A percentile compares a stretch with the other conserved stretches of the same genome.
These are phyloP conservation scores for Aulostomus chinensis DNA, from an alignment of 2,797 vertebrate genomes.

Conservation along the genomic window DNA sequence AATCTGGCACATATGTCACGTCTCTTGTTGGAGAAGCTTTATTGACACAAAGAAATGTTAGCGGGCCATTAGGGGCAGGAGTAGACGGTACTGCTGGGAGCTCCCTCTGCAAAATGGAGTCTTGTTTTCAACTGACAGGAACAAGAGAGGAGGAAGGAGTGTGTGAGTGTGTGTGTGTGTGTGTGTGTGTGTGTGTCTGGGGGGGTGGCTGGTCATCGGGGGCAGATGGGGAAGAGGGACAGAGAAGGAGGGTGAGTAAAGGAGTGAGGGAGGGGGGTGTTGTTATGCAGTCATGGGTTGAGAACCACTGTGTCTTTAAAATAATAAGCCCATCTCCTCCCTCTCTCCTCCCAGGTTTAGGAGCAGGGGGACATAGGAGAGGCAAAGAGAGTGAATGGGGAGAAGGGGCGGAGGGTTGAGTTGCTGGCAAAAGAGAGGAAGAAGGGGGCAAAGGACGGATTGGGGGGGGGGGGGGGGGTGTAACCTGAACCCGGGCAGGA, in stretches of 20 bases:
- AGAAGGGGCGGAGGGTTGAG: too few species aligned
- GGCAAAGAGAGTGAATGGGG: not conserved
- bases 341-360: conserved; percentile 39
- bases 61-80: conserved; percentile 33
- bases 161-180: not conserved
- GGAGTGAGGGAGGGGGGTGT: conserved; percentile 8
- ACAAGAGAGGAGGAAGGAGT: not conserved
- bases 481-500: conserved; percentile 62
- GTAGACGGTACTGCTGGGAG: conserved; percentile 32
- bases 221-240: conserved; percentile 26
- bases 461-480: conserved; percentile 47
- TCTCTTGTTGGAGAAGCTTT: conserved; percentile 24
- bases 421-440: conserved; percentile 8
- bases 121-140: conserved; percentile 60
- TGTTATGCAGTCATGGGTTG: conserved; percentile 23
- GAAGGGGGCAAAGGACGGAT: conserved; percentile 4
- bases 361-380: conserved; percentile 1
- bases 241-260: conserved; percentile 3
- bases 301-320: conserved; percentile 57
- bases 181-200: not conserved
- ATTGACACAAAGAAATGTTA: conserved; percentile 42
- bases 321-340: conserved; percentile 57
- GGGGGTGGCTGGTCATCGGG: conserved; percentile 16
- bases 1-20: conserved; percentile 6
- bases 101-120: conserved; percentile 65